Conservation (phyloP, 2,797 vertebrate genomes). For the Pogonophryne albipinna region DNA sequence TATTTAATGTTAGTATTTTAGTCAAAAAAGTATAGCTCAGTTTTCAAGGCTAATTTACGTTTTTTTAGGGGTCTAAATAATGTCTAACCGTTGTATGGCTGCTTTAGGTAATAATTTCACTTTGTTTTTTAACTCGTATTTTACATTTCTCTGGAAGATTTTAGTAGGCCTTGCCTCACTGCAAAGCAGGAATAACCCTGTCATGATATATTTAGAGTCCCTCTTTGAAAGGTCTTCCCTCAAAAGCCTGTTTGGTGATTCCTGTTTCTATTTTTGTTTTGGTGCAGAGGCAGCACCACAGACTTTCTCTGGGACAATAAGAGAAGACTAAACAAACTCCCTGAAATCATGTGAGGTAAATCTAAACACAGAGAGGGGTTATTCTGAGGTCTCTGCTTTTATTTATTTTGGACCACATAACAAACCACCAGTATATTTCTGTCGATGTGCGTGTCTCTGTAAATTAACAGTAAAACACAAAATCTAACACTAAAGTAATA, state of each 20-base stretch:
- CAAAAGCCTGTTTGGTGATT: slow-evolving; percentile 2
- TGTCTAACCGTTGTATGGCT: neutral
- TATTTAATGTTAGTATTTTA: neutral
- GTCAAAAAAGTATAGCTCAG: neutral
- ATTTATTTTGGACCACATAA: slow-evolving; percentile 26
- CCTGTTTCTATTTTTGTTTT: slow-evolving; percentile 1
- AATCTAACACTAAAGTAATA: neutral
- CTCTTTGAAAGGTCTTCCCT: no score
- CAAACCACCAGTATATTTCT: slow-evolving; percentile 25
- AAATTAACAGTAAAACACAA: neutral
- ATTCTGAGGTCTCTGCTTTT: slow-evolving; percentile 31
- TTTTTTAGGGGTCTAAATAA: neutral
- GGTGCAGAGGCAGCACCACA: slow-evolving; percentile 40
- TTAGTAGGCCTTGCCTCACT: no score
- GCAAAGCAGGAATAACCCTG: neutral
- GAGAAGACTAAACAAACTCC: slow-evolving; percentile 62
- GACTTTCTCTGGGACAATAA: slow-evolving; percentile 52
- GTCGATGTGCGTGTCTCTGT: neutral
- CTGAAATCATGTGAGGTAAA: slow-evolving; percentile 45
- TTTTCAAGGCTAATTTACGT: neutral
- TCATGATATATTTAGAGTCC: neutral
- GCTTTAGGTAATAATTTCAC: neutral
- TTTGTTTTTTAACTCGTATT: neutral
- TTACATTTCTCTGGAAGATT: neutral
- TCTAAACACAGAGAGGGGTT: slow-evolving; percentile 19